Evolutionary conservation across 2,113 vertebrate species (phyloP).

Genomic region (Crotalus viridis): DNA sequence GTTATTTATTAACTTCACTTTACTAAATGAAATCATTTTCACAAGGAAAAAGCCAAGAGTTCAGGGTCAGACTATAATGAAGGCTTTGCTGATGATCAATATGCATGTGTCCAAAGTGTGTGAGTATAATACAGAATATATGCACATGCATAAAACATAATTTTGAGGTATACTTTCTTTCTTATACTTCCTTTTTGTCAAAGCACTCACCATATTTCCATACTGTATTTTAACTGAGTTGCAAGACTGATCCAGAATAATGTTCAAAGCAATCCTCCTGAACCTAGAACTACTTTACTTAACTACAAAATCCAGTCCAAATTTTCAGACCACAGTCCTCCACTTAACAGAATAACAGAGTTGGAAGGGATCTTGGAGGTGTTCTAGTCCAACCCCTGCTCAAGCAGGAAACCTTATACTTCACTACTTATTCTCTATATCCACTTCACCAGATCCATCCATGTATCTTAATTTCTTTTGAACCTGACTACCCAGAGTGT

Average conservation of each 20-base stretch:
- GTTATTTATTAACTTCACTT: conserved; percentile 78
- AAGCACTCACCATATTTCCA: background rate
- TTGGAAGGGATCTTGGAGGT: background rate
- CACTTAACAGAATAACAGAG: background rate
- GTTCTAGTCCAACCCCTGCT: background rate
- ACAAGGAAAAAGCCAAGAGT: conserved; percentile 63
- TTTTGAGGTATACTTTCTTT: background rate
- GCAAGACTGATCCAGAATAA: background rate
- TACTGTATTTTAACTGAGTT: background rate
- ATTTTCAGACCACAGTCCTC: background rate
- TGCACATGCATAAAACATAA: background rate
- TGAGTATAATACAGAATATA: background rate
- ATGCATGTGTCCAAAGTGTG: conserved; percentile 5
- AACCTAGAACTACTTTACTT: background rate
- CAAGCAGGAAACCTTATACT: background rate
- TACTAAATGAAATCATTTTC: conserved; percentile 72
- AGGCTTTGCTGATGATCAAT: background rate
- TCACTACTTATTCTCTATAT: background rate
- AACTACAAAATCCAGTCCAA: background rate
- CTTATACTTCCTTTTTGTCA: background rate
- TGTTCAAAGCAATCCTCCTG: background rate
- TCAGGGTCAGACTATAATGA: conserved; percentile 50
- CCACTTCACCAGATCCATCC: background rate
- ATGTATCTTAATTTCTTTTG: background rate
- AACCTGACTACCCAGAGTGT: background rate